Base-by-base conservation (phyloP, 2,113 vertebrate species). In the Catharus fuscescens region DNA sequence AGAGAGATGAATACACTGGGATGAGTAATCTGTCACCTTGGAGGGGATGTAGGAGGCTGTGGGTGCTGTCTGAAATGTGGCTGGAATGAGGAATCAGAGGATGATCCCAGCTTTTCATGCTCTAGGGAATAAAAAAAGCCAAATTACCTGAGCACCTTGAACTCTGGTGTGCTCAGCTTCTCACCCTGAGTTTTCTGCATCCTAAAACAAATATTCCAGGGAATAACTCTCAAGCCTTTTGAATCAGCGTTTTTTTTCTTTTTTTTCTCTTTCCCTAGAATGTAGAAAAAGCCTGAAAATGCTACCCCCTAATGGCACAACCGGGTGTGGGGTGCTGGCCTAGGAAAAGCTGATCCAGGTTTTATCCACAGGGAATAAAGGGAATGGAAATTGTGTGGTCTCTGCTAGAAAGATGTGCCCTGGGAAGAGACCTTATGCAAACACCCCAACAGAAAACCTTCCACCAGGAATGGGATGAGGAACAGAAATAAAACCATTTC, bases 211-310 rank as follows among this genome's bases (percentile, higher is more conserved):
- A 48, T 26, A 54, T 62, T 83, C 16, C 38, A 65, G 56, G 47
- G 54, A 73, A 70, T 8, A 32, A 38, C 38, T 19, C 53, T 57
- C 61, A 9, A 60, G 14, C 28, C 28, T 69, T 69, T 61, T 32
- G n/a, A 69, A 77, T 47, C n/a, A 32, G n/a, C 15, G 21, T 11
- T 25, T 34, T 8, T 9, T 5, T 5, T 12, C 8, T 5, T 57
- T 85, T 66, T 31, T 36, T 52, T 12, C 14, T 32, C 3, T 50
- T 91, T 83, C 59, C 14, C 18, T 47, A 10, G 36, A 42, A 93
- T 73, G n/a, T 1, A 69, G 47, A 20, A 93, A 94, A 94, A 92
- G 40, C 25, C 94, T 88, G 96, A 90, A 88, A 92, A 92, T 90
- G 80, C 91, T 83, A 42, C 88, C 92, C 88, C 71, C 91, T 92